Evolutionary conservation across 2,888 invertebrate species (phyloP), one percentile per base, ranked within the genome.

Genomic region (Stenichneumon culpator): DNA sequence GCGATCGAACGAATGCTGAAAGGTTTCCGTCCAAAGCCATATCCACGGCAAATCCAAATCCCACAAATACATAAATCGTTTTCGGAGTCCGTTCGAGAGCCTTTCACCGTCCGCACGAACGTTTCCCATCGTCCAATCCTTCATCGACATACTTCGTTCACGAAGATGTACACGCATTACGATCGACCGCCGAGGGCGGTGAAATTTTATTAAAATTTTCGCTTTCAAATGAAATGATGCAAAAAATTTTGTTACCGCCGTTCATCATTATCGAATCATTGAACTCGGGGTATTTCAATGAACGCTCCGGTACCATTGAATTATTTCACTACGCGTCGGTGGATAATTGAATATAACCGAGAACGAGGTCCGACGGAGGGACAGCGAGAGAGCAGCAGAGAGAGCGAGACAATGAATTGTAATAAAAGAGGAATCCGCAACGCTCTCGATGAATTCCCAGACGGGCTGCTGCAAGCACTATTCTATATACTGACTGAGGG

Each of bases 371-470:
- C 22, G 47, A 54, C 6, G 52, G 36, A 44, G 44, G 0, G 44
- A 54, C 16, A 11, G 57, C 5, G 72, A 52, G 32, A 11, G 36
- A 14, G 60, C 16, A 28, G 60, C 28, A 19, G 52, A 36, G 65
- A 47, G 65, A 57, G 14, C 14, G 25, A 65, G 32, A 39, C 57
- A 68, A 74, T 79, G 80, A 81, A 81, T 84, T 63, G 68, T 78
- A 78, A 81, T 84, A 78, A 80, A 78, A 78, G 72, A 68, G 72
- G 65, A 84, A 84, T 81, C 81, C 63, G 73, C 78, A 78, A 81
- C 54, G 81, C 77, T 80, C 77, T 84, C 84, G 73, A 81, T 84
- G 68, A 84, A 84, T 81, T 84, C 81, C 81, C 84, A 81, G 84
- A 74, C 81, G 84, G 77, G 74, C 44, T 60, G 54, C 69, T 32